These are phyloP conservation scores for Mastigias papua DNA, from an alignment of 30 jellyfish, hydroid and myxozoan genomes.

Conservation along the genomic window DNA sequence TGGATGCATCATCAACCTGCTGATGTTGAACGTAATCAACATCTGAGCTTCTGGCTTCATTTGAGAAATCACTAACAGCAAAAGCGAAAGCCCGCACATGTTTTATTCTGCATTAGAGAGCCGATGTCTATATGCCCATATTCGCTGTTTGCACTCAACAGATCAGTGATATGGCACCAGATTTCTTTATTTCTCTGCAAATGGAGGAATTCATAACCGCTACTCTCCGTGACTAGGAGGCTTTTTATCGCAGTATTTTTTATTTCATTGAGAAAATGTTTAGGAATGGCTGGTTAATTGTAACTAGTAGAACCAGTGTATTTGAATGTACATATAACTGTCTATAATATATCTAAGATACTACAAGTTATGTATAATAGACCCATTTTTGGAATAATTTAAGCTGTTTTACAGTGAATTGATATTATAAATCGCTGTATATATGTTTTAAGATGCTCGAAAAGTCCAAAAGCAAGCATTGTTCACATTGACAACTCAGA, in stretches of 20 bases:
- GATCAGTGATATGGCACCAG: background rate
- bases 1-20: background rate
- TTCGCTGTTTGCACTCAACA: too few relatives aligned
- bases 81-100: too few relatives aligned
- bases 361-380: background rate
- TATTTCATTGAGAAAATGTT: background rate
- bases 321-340: background rate
- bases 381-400: background rate
- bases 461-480: too few relatives aligned
- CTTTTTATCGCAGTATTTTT: background rate
- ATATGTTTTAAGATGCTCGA: too few relatives aligned
- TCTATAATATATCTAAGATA: background rate
- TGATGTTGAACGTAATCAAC: background rate
- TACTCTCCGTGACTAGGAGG: background rate
- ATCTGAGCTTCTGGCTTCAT: too few relatives aligned
- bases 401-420: background rate
- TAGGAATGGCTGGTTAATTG: background rate
- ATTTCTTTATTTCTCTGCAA: background rate
- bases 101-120: too few relatives aligned
- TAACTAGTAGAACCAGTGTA: background rate
- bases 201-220: background rate
- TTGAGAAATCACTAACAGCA: too few relatives aligned
- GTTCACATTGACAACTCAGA: too few relatives aligned
- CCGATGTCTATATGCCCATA: too few relatives aligned
- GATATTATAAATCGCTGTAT: too few relatives aligned